Evolutionary conservation across 2,113 vertebrate genomes (phyloP).

Genomic region (Panthera uncia): DNA sequence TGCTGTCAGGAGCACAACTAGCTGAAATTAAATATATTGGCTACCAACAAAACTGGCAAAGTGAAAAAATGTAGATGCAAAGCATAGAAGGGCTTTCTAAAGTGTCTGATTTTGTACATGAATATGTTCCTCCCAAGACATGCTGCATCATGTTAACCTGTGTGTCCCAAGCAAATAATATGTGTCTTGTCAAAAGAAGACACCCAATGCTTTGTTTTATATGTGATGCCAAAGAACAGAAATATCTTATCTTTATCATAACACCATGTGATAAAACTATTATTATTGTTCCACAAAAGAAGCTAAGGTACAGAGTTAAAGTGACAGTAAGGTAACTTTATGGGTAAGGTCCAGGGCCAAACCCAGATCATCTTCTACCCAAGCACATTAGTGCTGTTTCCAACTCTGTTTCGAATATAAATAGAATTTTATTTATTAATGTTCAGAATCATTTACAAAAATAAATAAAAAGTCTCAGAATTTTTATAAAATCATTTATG

Average conservation of each 20-base stretch:
- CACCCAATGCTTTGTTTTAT: not conserved
- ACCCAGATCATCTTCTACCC: not conserved
- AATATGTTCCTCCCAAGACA: not conserved
- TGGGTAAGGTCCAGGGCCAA: not conserved
- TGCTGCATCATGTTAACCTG: not conserved
- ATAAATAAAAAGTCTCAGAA: not conserved
- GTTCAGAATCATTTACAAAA: not conserved
- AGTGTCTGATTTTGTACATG: not conserved
- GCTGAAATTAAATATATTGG: constrained; percentile 77
- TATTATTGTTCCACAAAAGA: not conserved
- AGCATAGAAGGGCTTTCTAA: not conserved
- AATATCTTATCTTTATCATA: not conserved
- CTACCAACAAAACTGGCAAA: constrained; percentile 64
- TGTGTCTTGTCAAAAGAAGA: not conserved
- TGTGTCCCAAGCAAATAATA: not conserved
- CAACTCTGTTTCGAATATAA: not conserved
- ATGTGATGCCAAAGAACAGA: not conserved
- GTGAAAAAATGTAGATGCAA: constrained; percentile 40
- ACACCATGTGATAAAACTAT: not conserved
- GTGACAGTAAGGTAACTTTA: not conserved
- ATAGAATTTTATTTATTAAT: not conserved
- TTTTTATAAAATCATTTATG: not conserved
- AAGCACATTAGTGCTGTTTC: not conserved
- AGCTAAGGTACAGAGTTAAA: not conserved
- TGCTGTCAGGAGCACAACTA: constrained; percentile 76